Conservation (phyloP, 2,113 vertebrate genomes). For the Anthoscopus minutus region DNA sequence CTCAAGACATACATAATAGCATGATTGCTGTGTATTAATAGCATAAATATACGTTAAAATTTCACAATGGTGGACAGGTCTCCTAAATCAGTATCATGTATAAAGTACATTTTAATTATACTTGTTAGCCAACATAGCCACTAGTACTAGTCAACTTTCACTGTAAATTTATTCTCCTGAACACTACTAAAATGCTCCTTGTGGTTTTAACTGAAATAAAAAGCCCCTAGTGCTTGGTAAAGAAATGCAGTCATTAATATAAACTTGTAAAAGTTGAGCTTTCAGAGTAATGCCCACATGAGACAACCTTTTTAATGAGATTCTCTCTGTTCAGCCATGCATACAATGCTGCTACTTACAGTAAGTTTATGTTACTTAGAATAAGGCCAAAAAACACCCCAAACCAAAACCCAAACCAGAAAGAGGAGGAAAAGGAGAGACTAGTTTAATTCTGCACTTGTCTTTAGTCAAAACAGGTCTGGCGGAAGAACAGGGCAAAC, state of each 20-base stretch:
- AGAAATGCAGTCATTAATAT: neutral
- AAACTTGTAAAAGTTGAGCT: neutral
- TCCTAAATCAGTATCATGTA: neutral
- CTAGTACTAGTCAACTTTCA: neutral
- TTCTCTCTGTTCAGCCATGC: neutral
- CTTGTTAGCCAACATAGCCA: neutral
- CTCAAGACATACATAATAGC: neutral
- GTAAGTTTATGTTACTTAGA: neutral
- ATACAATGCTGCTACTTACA: neutral
- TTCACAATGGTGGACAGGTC: neutral
- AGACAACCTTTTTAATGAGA: neutral
- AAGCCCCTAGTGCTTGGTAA: neutral
- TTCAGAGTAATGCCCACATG: neutral
- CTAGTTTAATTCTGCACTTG: neutral
- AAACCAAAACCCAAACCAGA: neutral
- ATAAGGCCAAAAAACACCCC: neutral
- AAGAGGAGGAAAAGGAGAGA: neutral
- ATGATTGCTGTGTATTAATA: neutral
- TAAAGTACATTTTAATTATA: neutral
- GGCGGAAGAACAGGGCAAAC: neutral
- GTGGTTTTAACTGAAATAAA: neutral
- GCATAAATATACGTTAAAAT: neutral
- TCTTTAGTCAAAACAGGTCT: neutral
- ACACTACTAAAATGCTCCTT: neutral
- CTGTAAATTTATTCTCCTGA: neutral